Evolutionary conservation across 1,140 invertebrate genomes (phyloP), one percentile per base, ranked within the genome.

Genomic region (Hydropsyche tenuis): DNA sequence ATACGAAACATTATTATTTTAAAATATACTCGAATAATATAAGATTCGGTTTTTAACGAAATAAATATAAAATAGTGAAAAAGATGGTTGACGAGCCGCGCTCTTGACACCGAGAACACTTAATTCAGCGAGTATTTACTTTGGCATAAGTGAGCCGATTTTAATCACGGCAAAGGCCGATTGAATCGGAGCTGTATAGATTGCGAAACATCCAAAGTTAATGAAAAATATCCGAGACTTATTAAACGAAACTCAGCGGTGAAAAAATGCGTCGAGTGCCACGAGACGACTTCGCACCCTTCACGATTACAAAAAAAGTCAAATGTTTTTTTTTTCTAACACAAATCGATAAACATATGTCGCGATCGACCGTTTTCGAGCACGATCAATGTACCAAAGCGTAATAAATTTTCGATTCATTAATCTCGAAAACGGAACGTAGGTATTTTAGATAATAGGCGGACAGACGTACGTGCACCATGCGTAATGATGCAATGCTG

Each of bases 111-210:
- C 23, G 65, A 60, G 65, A 68, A 45, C 65, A 68, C 65, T 68
- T 68, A 68, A 68, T 68, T 68, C 65, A 16, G 68, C 25, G 25
- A 56, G 68, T 70, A 70, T 70, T 70, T 70, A 27, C 68, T 70
- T 70, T 70, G 23, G 48, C 30, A 42, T 30, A 70, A 70, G 48
- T 70, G 68, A 70, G 51, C 48, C 22, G 23, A 70, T 70, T 68
- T 68, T 70, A 70, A 70, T 70, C 68, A 56, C 48, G 43, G 48
- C 27, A 30, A 56, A 56, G 68, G 56, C 27, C 23, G 68, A 70
- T 70, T 70, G 23, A 56, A 56, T 70, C 68, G 27, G 20, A 46
- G 45, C n/a, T 25, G 65, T 37, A 37, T 37, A 9, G 30, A 37
- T 37, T 37, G 30, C 3, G 30, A 37, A 37, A 60, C 4, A 5